These are phyloP conservation scores for Ursus arctos DNA, from an alignment of 2,113 vertebrate species.

Conservation along the genomic window DNA sequence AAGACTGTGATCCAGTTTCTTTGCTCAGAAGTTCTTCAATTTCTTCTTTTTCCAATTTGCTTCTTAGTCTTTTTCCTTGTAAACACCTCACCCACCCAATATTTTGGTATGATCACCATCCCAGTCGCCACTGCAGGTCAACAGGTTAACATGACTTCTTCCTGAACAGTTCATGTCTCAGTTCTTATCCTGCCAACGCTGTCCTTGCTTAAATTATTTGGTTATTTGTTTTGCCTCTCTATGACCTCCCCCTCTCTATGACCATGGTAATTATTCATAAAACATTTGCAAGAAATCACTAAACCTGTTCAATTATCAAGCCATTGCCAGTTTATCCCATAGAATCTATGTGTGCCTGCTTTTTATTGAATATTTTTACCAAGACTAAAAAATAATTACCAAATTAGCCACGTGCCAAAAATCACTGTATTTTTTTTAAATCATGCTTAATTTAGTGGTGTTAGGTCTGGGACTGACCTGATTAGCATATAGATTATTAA, in stretches of 20 bases:
- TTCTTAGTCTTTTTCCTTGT: neutral
- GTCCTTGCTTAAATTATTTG: neutral
- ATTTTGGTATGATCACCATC: neutral
- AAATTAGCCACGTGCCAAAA: conserved; percentile 26
- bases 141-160: neutral
- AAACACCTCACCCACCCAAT: neutral
- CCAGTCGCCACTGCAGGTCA: neutral
- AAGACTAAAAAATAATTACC: conserved; percentile 17
- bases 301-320: neutral
- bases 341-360: neutral
- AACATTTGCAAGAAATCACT: neutral
- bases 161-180: neutral
- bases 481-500: neutral
- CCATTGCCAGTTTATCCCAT: neutral
- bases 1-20: neutral
- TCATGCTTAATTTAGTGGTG: conserved; percentile 59
- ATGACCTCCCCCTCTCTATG: neutral
- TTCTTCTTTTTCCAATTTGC: neutral
- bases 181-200: neutral
- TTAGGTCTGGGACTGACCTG: neutral
- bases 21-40: neutral
- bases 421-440: neutral
- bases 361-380: conserved; percentile 32
- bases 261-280: neutral
- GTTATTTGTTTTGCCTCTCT: neutral